phyloP scores from a whole-genome alignment of 2,888 invertebrate species.

The Tortrix viridana region DNA sequence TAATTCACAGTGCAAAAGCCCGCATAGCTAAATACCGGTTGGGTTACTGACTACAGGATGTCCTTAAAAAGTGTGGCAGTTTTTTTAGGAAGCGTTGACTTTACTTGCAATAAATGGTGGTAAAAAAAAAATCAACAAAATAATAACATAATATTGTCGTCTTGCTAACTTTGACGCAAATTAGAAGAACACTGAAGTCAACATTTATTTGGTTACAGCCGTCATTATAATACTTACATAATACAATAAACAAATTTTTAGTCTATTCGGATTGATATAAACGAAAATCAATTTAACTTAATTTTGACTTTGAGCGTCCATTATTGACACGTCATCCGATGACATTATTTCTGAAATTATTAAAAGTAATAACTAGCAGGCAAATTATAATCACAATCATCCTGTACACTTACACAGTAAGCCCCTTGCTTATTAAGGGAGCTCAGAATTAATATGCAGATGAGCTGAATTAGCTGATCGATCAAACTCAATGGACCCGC shows the following conservation, averaged over 20 bases:
- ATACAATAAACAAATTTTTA: too few relatives aligned
- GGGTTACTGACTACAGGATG: conserved; percentile 47
- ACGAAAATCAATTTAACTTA: not conserved
- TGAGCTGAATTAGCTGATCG: conserved; percentile 75
- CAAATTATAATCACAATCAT: not conserved
- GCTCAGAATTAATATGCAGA: conserved; percentile 73
- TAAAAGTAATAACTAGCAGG: not conserved
- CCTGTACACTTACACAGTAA: conserved; percentile 44
- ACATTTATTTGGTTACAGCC: too few relatives aligned
- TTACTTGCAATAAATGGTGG: too few relatives aligned
- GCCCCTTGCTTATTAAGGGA: conserved; percentile 55
- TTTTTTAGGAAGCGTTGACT: not conserved
- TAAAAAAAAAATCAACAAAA: too few relatives aligned
- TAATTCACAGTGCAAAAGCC: conserved; percentile 50
- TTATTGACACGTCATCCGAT: too few relatives aligned
- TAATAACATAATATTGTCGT: too few relatives aligned
- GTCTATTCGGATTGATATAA: too few relatives aligned
- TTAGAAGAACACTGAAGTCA: too few relatives aligned
- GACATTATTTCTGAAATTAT: not conserved
- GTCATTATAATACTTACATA: too few relatives aligned
- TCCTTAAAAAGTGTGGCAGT: not conserved
- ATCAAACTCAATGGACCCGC: conserved; percentile 73
- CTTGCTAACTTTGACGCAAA: too few relatives aligned
- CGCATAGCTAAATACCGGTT: conserved; percentile 56
- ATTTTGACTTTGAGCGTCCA: not conserved